Evolutionary conservation across 2,113 vertebrate genomes (phyloP).

Genomic region (Ophiodon elongatus): DNA sequence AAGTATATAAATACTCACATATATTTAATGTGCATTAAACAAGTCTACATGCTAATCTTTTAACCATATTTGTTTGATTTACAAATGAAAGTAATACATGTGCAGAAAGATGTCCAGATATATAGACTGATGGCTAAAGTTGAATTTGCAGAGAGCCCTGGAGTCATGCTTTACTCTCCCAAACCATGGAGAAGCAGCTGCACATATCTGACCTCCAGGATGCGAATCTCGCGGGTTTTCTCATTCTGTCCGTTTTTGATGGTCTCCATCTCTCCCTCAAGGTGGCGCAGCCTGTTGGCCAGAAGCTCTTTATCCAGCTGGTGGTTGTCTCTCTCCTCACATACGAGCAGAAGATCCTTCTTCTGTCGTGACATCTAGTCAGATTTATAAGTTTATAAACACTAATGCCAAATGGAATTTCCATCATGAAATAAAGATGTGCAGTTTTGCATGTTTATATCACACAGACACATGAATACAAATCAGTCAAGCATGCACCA

Average conservation of each 20-base stretch:
- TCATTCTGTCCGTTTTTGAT: conserved; percentile 88
- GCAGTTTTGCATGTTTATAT: conserved; percentile 7
- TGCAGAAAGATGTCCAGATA: not conserved
- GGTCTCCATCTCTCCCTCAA: conserved; percentile 89
- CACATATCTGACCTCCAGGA: conserved; percentile 86
- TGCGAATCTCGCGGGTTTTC: conserved; percentile 87
- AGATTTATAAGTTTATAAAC: conserved; percentile 30
- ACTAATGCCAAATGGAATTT: conserved; percentile 10
- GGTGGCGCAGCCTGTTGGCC: conserved; percentile 88
- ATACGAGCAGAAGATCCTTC: conserved; percentile 87
- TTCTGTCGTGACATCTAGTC: conserved; percentile 87
- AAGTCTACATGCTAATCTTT: not conserved
- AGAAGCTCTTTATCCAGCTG: conserved; percentile 91
- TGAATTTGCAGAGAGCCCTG: conserved; percentile 6
- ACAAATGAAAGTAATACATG: not conserved
- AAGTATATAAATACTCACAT: not conserved
- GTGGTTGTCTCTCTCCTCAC: conserved; percentile 88
- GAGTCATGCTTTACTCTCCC: not conserved
- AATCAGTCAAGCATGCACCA: not conserved
- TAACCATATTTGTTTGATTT: not conserved
- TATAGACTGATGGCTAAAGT: not conserved
- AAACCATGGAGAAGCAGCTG: not conserved
- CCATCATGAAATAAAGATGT: not conserved
- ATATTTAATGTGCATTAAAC: not conserved
- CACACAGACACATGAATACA: not conserved